Evolutionary conservation across 2,113 vertebrate genomes (phyloP).

Genomic region (Gorsachius goisagi): DNA sequence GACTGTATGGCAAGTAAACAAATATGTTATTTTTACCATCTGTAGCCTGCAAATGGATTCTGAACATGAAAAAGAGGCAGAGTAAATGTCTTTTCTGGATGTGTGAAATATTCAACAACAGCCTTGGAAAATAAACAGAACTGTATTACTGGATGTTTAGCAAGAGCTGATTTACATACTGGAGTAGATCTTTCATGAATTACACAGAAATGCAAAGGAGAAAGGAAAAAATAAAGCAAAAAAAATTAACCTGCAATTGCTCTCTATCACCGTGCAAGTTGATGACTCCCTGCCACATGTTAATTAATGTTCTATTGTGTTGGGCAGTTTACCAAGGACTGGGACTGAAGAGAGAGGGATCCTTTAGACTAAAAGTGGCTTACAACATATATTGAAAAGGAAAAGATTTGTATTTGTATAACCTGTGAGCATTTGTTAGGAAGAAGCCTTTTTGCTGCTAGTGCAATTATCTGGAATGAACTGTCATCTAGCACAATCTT

Average conservation of each 20-base stretch:
- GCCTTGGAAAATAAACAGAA: slow-evolving; percentile 68
- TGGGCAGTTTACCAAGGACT: slow-evolving; percentile 70
- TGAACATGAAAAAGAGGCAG: slow-evolving; percentile 61
- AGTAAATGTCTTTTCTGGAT: slow-evolving; percentile 55
- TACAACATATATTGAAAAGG: slow-evolving; percentile 59
- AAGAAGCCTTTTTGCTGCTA: slow-evolving; percentile 64
- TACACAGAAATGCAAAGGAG: slow-evolving; percentile 53
- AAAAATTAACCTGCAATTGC: slow-evolving; percentile 23
- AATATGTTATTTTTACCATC: slow-evolving; percentile 59
- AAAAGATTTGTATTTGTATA: slow-evolving; percentile 65
- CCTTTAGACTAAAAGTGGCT: slow-evolving; percentile 64
- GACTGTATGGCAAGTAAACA: slow-evolving; percentile 57
- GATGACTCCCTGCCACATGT: slow-evolving; percentile 74
- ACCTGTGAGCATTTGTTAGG: slow-evolving; percentile 58
- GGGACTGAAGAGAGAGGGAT: slow-evolving; percentile 63
- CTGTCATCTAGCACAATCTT: slow-evolving; percentile 74
- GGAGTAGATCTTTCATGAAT: slow-evolving; percentile 70
- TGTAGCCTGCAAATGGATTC: slow-evolving; percentile 38
- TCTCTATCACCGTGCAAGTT: slow-evolving; percentile 46
- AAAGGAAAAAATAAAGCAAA: neutral
- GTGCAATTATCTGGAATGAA: slow-evolving; percentile 58
- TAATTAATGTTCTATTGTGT: slow-evolving; percentile 78
- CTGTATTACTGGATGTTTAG: slow-evolving; percentile 62
- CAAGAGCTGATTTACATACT: slow-evolving; percentile 72
- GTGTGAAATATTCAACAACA: slow-evolving; percentile 57